Base-by-base conservation (phyloP, 2,888 invertebrate species). In the Chymomyza caudatula region DNA sequence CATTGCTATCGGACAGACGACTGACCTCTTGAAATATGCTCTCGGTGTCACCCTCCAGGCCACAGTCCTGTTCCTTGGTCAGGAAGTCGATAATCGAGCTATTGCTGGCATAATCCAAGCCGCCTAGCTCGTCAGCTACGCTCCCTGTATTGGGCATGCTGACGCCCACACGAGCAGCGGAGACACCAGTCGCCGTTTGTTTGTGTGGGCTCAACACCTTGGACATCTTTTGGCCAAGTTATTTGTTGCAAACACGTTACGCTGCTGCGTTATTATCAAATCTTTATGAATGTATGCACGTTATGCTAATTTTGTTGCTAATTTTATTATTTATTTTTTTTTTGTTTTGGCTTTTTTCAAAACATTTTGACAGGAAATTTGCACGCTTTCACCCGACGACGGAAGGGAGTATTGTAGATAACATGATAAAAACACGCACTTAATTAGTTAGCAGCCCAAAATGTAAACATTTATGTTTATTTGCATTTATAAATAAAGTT, bases 1-100 rank as follows among this genome's bases (percentile, higher is more conserved):
- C 91, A 1, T 85, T 86, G 65, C 88, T 90, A 69, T 89, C 91
- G 42, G 92, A 91, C 52, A 93, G 87, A 70, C 93, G 92, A 74
- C 92, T 93, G 2, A 94, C 94, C 90, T 94, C 94, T 80, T 92
- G 93, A 76, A 94, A 93, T 87, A 94, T 94, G 89, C 92, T 92
- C 74, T 93, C 94, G 6, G 94, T 92, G 89, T 94, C 94, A 57
- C 92, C 92, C 43, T 89, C 87, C 2, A 71, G 42, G 57, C 69
- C 77, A 74, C 91, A 90, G 70, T 88, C 87, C 64, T 88, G 87
- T 67, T 91, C 91, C 66, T 89, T 88, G 65, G 87, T 86, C 52
- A 91, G 77, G 60, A 91, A 91, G 65, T 91, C 91, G 19, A 90
- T 73, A 47, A 90, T 90, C 42, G 91, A 90, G 54, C 89, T 90